Conservation (phyloP, 2,888 invertebrate genomes). For the Lasioglossum zephyrum region DNA sequence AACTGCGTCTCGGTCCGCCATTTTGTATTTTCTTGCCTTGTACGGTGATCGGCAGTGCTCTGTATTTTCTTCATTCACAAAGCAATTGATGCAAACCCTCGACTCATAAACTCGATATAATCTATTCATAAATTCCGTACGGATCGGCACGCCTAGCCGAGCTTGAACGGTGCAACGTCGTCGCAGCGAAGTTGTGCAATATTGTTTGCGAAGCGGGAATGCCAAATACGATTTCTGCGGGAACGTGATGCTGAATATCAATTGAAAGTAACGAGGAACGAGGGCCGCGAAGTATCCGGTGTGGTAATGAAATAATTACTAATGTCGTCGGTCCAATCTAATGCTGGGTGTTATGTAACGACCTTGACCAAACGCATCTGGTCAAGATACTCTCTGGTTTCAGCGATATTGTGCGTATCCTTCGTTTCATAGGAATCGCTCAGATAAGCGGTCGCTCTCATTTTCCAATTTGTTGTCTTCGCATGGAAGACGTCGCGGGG, state of each 20-base stretch:
- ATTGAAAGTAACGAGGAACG: slow-evolving; percentile 76
- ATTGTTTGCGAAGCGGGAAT: slow-evolving; percentile 44
- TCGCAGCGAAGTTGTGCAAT: slow-evolving; percentile 8
- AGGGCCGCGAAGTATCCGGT: slow-evolving; percentile 74
- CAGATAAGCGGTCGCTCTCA: neutral
- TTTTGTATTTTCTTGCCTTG: neutral
- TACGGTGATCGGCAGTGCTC: neutral
- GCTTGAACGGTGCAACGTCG: too few species aligned
- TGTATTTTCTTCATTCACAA: neutral
- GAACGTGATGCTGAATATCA: slow-evolving; percentile 62
- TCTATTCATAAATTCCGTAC: slow-evolving; percentile 6
- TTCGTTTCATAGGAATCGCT: neutral
- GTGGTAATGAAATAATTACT: slow-evolving; percentile 79
- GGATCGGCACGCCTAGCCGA: neutral
- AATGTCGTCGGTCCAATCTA: slow-evolving; percentile 64
- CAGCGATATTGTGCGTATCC: slow-evolving; percentile 16
- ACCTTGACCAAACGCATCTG: slow-evolving; percentile 52
- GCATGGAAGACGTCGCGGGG: neutral
- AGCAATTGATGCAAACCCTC: neutral
- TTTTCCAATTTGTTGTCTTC: neutral
- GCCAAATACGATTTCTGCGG: slow-evolving; percentile 35
- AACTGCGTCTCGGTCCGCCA: neutral
- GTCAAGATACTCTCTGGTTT: slow-evolving; percentile 20
- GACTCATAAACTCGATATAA: neutral
- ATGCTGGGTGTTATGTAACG: slow-evolving; percentile 57